phyloP scores from a whole-genome alignment of 2,113 vertebrate species.

The Mus spicilegus region DNA sequence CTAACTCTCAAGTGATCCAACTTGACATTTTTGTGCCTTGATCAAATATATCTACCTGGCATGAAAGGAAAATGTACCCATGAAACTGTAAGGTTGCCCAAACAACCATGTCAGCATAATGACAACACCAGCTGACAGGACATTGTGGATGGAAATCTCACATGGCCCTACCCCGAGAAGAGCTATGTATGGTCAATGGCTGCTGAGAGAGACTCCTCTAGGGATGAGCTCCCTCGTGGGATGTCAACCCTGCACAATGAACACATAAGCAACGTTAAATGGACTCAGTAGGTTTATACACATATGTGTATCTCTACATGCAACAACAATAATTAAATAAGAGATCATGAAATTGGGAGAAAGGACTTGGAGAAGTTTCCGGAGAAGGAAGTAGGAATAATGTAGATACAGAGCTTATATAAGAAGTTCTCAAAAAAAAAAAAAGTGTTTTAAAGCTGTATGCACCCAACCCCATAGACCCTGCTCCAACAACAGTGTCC shows the following conservation, averaged over 20 bases:
- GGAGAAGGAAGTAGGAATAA: neutral
- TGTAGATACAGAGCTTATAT: neutral
- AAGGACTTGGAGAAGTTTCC: neutral
- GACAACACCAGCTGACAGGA: neutral
- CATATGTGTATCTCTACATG: neutral
- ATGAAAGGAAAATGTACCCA: neutral
- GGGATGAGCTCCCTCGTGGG: neutral
- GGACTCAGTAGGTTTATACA: neutral
- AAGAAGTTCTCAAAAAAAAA: neutral
- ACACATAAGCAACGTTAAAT: neutral
- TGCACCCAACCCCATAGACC: neutral
- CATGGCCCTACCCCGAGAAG: neutral
- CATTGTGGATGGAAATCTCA: neutral
- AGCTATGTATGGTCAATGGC: neutral
- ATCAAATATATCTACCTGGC: neutral
- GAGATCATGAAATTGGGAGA: neutral
- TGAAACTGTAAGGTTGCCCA: neutral
- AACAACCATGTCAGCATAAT: neutral
- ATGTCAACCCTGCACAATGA: neutral
- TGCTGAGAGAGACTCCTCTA: neutral
- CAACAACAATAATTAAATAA: neutral
- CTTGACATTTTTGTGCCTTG: slow-evolving; percentile 11
- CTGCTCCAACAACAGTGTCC: neutral
- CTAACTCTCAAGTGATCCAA: slow-evolving; percentile 5
- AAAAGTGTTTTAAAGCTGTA: neutral